phyloP scores from a whole-genome alignment of 2,888 invertebrate genomes.

The Hypomecis atomaria region DNA sequence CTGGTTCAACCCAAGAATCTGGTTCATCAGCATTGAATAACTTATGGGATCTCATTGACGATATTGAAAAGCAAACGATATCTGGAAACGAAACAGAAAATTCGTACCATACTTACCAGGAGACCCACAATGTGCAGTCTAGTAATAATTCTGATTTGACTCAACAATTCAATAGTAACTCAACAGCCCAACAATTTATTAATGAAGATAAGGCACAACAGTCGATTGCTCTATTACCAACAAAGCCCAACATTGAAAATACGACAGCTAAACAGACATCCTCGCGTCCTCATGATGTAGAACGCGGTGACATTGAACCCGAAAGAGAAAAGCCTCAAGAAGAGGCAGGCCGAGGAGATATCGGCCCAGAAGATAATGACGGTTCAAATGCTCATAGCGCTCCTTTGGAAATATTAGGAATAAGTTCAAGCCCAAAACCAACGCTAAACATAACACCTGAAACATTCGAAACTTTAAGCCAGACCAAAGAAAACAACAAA shows the following conservation, averaged over 20 bases:
- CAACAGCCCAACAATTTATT: background rate
- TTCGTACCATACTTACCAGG: background rate
- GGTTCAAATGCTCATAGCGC: background rate
- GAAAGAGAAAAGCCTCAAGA: constrained; percentile 18
- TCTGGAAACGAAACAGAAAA: constrained; percentile 23
- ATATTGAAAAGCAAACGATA: constrained; percentile 45
- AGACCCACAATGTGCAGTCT: constrained; percentile 4
- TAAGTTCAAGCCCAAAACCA: constrained; percentile 17
- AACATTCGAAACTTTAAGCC: constrained; percentile 36
- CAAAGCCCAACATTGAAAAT: constrained; percentile 16
- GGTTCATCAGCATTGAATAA: constrained; percentile 40
- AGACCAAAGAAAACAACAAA: constrained; percentile 34
- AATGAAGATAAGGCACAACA: constrained; percentile 10
- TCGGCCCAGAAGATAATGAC: constrained; percentile 49
- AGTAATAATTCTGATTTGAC: constrained; percentile 4
- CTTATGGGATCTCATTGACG: constrained; percentile 52
- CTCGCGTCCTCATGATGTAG: constrained; percentile 41
- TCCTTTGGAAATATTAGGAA: constrained; percentile 21
- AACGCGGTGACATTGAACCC: constrained; percentile 51
- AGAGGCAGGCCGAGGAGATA: constrained; percentile 55
- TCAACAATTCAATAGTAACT: constrained; percentile 5
- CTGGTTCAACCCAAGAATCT: constrained; percentile 18
- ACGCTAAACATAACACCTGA: constrained; percentile 33
- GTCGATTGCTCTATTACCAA: background rate
- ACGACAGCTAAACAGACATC: constrained; percentile 26